A percentile compares a stretch with the other conserved stretches of the same genome.
Conservation (phyloP, 2,113 vertebrate genomes). For the Nothobranchius kuhntae region DNA sequence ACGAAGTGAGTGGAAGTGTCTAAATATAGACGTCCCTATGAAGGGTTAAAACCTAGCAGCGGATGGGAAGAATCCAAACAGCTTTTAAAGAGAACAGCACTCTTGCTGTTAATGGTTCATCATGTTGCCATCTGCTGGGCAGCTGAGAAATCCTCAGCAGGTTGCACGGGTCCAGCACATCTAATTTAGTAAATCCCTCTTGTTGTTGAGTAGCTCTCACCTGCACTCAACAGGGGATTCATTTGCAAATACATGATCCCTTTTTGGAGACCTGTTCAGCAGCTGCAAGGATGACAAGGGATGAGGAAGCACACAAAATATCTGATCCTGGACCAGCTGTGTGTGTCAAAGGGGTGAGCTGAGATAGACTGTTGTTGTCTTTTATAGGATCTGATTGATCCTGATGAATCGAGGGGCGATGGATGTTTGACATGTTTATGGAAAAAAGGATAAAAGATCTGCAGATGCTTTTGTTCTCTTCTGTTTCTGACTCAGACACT, state of each 20-base stretch:
- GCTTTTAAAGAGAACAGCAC: too few relatives aligned
- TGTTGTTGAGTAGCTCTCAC: background rate
- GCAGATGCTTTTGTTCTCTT: slow-evolving; percentile 23
- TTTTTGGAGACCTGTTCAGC: slow-evolving; percentile 33
- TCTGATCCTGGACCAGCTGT: slow-evolving; percentile 43
- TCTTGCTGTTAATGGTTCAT: too few relatives aligned
- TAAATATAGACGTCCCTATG: too few relatives aligned
- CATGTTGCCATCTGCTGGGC: slow-evolving; percentile 45
- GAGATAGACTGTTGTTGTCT: slow-evolving; percentile 19
- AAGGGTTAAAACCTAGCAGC: too few relatives aligned
- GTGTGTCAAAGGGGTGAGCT: slow-evolving; percentile 30
- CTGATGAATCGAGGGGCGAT: slow-evolving; percentile 26
- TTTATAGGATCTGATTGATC: slow-evolving; percentile 41
- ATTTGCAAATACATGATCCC: slow-evolving; percentile 9
- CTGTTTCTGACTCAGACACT: slow-evolving; percentile 1
- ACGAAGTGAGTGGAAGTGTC: too few relatives aligned
- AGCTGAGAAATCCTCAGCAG: background rate
- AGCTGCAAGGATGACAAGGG: slow-evolving; percentile 36
- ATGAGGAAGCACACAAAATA: slow-evolving; percentile 8
- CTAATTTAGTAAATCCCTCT: slow-evolving; percentile 10
- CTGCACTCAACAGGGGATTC: slow-evolving; percentile 28
- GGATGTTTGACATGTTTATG: slow-evolving; percentile 4
- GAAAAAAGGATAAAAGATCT: background rate
- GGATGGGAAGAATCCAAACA: too few relatives aligned
- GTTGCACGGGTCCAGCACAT: background rate